Evolutionary conservation across 1,140 invertebrate genomes (phyloP).

Genomic region (Drosophila tristis): DNA sequence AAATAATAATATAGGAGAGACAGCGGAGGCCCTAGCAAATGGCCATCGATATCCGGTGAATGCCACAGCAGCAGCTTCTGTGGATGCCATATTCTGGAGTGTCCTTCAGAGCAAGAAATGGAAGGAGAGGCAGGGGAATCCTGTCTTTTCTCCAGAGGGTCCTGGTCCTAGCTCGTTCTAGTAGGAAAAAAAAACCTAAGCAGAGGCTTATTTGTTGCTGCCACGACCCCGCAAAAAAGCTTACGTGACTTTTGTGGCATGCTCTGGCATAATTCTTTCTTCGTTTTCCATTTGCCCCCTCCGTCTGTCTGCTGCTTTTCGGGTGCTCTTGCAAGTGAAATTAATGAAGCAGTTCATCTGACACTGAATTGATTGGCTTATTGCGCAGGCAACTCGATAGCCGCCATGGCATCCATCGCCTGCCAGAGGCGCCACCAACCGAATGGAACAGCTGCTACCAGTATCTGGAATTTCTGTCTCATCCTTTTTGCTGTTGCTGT

Average conservation of each 20-base stretch:
- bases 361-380: constrained; percentile 82
- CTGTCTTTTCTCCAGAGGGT: no score
- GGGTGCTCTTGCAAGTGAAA: constrained; percentile 56
- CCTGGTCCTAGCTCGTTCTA: no score
- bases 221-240: constrained; percentile 8
- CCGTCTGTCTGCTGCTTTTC: background rate
- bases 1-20: constrained; percentile 63
- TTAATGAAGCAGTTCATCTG: constrained; percentile 82
- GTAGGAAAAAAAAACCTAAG: constrained; percentile 38
- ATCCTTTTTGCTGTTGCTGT: background rate
- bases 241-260: constrained; percentile 78
- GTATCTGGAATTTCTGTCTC: constrained; percentile 28
- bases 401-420: background rate
- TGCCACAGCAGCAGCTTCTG: background rate
- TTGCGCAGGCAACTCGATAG: constrained; percentile 70
- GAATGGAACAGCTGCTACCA: background rate
- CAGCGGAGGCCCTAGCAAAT: constrained; percentile 19
- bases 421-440: no score
- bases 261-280: constrained; percentile 52
- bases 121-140: background rate
- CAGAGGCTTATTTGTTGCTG: constrained; percentile 55
- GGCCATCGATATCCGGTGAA: constrained; percentile 48
- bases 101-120: constrained; percentile 42
- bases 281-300: constrained; percentile 12
- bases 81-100: constrained; percentile 53